Evolutionary conservation across 2,797 vertebrate species (phyloP).

Genomic region (Chlorospingus flavigularis): DNA sequence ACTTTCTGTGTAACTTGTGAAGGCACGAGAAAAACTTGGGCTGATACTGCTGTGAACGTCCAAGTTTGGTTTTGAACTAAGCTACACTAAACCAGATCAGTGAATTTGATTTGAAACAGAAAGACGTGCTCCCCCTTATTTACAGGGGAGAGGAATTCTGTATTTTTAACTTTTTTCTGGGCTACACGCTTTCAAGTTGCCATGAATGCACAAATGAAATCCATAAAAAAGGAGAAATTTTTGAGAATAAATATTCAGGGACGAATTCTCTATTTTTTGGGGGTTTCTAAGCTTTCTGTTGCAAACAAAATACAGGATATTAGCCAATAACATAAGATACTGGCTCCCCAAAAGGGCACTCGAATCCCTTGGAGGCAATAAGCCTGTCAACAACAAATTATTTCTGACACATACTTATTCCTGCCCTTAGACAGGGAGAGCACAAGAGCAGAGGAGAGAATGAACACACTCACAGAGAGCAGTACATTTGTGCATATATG

Average conservation of each 20-base stretch:
- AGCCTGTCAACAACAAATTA: slow-evolving; percentile 26
- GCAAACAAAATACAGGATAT: slow-evolving; percentile 1
- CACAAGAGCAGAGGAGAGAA: background rate
- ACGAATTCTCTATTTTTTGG: background rate
- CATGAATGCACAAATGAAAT: rapidly evolving
- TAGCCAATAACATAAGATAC: background rate
- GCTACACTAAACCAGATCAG: background rate
- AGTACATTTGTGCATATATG: background rate
- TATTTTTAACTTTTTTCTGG: background rate
- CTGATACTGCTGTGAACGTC: background rate
- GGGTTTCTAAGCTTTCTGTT: background rate
- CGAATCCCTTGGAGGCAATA: slow-evolving; percentile 18
- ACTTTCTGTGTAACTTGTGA: rapidly evolving
- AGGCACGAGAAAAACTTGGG: background rate
- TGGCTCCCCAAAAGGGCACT: slow-evolving; percentile 50
- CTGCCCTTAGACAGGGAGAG: slow-evolving; percentile 10
- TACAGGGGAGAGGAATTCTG: background rate
- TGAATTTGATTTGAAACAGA: background rate
- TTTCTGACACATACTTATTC: slow-evolving; percentile 49
- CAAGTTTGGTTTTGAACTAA: background rate
- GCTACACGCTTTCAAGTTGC: background rate
- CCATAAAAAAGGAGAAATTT: background rate
- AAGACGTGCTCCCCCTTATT: background rate
- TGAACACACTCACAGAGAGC: background rate
- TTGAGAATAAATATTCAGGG: background rate